These are phyloP conservation scores for Gambelia wislizenii DNA, from an alignment of 2,797 vertebrate species.

Conservation along the genomic window DNA sequence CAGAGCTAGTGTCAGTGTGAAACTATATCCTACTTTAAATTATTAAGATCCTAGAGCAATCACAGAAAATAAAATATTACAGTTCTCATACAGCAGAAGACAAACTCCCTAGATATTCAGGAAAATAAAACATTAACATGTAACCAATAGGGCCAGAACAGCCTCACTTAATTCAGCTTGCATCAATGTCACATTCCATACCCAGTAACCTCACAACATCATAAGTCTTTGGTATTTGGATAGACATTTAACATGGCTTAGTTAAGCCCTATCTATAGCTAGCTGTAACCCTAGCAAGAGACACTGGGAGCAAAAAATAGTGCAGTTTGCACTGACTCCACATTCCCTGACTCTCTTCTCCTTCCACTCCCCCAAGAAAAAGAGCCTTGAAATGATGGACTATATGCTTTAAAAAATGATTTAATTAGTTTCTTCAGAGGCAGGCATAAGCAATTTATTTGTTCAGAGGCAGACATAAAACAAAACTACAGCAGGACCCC, in stretches of 20 bases:
- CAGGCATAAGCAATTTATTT: too few species aligned
- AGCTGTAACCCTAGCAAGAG: conserved; percentile 73
- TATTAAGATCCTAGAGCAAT: conserved; percentile 6
- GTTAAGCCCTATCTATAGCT: conserved; percentile 76
- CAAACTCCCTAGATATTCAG: background rate
- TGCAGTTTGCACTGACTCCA: conserved; percentile 53
- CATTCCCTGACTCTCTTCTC: conserved; percentile 57
- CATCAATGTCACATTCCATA: conserved; percentile 69
- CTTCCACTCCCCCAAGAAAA: conserved; percentile 35
- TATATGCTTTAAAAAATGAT: background rate
- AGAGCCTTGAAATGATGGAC: conserved; percentile 48
- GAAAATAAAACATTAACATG: conserved; percentile 22
- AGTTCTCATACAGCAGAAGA: background rate
- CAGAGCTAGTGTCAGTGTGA: background rate
- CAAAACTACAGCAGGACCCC: too few species aligned
- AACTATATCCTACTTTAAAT: background rate
- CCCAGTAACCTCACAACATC: conserved; percentile 58
- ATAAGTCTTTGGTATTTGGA: conserved; percentile 53
- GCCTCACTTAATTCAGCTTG: conserved; percentile 63
- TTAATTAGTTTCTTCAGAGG: conserved; percentile 36
- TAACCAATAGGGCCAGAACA: conserved; percentile 56
- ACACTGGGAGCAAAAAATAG: conserved; percentile 64
- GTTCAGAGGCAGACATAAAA: too few species aligned
- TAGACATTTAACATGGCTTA: conserved; percentile 66
- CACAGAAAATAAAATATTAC: conserved; percentile 25